These are phyloP conservation scores for Tribolium freemani DNA, from an alignment of 2,888 invertebrate genomes.

Conservation along the genomic window DNA sequence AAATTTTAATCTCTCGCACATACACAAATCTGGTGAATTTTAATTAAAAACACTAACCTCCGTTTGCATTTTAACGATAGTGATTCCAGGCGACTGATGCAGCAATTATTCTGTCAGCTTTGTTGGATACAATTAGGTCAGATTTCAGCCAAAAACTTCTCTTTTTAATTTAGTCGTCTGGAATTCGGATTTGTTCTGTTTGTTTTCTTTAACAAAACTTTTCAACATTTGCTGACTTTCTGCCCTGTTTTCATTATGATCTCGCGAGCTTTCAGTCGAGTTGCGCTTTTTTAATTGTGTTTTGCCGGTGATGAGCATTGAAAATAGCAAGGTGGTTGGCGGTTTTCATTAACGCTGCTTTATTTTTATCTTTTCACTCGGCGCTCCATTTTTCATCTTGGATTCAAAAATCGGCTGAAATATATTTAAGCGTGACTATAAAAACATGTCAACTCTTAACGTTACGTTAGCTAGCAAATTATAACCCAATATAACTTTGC, in stretches of 20 bases:
- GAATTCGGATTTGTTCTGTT: conserved; percentile 24
- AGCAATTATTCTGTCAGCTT: conserved; percentile 6
- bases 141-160: not conserved
- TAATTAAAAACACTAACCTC: conserved; percentile 24
- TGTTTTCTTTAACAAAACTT: conserved; percentile 3
- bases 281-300: conserved; percentile 23
- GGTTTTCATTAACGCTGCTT: conserved; percentile 2
- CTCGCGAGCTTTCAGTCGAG: not conserved
- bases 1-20: conserved; percentile 16
- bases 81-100: conserved; percentile 18
- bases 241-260: not conserved
- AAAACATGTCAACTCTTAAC: not conserved
- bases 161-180: conserved; percentile 18
- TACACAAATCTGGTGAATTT: conserved; percentile 9
- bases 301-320: not conserved
- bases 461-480: too few species aligned
- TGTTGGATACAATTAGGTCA: conserved; percentile 6
- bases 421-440: not conserved
- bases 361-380: conserved; percentile 20
- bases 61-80: conserved; percentile 17
- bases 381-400: conserved; percentile 5
- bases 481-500: not conserved
- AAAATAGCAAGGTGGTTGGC: conserved; percentile 21
- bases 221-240: not conserved
- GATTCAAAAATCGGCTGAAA: not conserved